Percentiles rank a stretch among this genome's conserved stretches.
phyloP scores from a whole-genome alignment of 2,888 invertebrate genomes.

The Heliconius cydno region DNA sequence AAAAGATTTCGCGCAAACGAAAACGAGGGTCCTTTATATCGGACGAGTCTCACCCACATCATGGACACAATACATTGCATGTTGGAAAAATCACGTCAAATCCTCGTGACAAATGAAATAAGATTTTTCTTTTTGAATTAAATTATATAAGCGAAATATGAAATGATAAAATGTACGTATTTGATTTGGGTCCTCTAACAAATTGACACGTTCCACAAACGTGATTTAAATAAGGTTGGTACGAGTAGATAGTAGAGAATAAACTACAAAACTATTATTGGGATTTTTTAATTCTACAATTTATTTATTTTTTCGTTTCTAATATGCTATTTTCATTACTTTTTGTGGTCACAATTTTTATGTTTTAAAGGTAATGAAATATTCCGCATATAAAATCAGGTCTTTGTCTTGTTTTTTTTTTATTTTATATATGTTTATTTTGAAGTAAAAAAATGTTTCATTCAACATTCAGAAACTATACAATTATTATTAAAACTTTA shows the following conservation, averaged over 20 bases:
- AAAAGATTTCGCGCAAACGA: slow-evolving; percentile 68
- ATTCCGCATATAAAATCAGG: too few species aligned
- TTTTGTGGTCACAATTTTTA: too few species aligned
- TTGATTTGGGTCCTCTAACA: slow-evolving; percentile 26
- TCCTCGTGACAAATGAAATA: slow-evolving; percentile 69
- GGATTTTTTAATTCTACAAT: neutral
- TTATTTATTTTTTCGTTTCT: neutral
- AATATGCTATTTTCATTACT: neutral
- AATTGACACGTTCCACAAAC: slow-evolving; percentile 23
- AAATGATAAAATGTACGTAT: slow-evolving; percentile 26
- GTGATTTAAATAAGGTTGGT: slow-evolving; percentile 49
- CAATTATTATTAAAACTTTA: too few species aligned
- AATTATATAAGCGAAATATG: slow-evolving; percentile 35
- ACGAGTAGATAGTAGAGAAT: slow-evolving; percentile 48
- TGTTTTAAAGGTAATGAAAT: too few species aligned
- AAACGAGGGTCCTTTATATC: slow-evolving; percentile 71
- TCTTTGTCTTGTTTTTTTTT: too few species aligned
- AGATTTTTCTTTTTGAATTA: slow-evolving; percentile 53
- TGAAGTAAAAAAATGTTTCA: too few species aligned
- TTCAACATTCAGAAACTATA: too few species aligned
- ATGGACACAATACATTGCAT: slow-evolving; percentile 73
- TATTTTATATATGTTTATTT: too few species aligned
- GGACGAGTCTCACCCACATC: slow-evolving; percentile 74
- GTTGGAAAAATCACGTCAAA: slow-evolving; percentile 66
- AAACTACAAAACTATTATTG: neutral